These are phyloP conservation scores for Entomobrya multifasciata DNA, from an alignment of 2,888 invertebrate species.

Conservation along the genomic window DNA sequence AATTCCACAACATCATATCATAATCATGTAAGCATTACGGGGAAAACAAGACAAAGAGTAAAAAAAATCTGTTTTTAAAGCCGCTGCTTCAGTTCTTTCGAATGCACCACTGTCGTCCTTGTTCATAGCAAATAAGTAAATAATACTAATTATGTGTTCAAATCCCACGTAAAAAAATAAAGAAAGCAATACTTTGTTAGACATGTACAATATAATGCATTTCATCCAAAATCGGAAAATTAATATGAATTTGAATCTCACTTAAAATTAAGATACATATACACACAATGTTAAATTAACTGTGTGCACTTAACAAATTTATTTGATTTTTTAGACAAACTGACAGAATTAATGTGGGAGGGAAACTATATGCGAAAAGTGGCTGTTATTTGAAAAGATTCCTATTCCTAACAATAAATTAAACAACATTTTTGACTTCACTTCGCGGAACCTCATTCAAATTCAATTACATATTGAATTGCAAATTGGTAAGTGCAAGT, in stretches of 20 bases:
- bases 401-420: no score
- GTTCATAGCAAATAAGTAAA: no score
- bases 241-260: neutral
- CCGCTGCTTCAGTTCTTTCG: no score
- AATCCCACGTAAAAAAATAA: neutral
- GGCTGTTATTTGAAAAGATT: neutral
- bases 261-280: neutral
- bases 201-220: neutral
- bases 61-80: no score
- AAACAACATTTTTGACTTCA: no score
- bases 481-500: neutral
- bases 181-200: neutral
- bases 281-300: neutral
- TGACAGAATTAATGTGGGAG: slow-evolving; percentile 43
- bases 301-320: slow-evolving; percentile 46
- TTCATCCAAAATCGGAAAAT: neutral
- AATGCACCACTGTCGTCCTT: no score
- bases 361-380: slow-evolving; percentile 11
- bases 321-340: slow-evolving; percentile 25
- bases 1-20: no score
- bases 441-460: neutral
- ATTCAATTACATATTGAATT: neutral
- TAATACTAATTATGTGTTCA: no score
- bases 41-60: no score
- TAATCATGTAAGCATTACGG: no score